Percentiles rank a stretch among this genome's conserved stretches.
Conservation (phyloP, 2,113 vertebrate genomes). For the Gavia stellata region DNA sequence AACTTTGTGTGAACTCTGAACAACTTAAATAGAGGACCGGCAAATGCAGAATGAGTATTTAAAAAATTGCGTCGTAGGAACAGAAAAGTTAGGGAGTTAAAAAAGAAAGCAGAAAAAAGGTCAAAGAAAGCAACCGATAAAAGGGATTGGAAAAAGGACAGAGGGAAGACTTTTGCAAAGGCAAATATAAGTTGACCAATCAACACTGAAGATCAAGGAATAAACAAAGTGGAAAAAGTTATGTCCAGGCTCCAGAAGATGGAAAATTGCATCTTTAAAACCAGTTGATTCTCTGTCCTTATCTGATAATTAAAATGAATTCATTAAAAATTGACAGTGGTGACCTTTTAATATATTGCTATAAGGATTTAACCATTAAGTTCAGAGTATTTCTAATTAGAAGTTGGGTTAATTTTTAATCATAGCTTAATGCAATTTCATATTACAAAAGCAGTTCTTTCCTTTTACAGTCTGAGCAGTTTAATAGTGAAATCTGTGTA, state of each 20-base stretch:
- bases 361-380: not conserved
- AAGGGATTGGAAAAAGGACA: not conserved
- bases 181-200: not conserved
- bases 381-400: not conserved
- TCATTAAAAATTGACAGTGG: conserved; percentile 2
- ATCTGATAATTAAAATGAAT: conserved; percentile 1
- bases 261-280: not conserved
- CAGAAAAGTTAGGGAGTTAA: not conserved
- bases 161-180: not conserved
- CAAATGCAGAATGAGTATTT: not conserved
- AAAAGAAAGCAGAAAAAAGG: not conserved
- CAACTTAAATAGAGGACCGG: not conserved
- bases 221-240: not conserved
- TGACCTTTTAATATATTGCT: not conserved
- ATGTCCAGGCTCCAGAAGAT: not conserved
- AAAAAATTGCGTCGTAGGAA: not conserved
- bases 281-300: not conserved
- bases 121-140: not conserved
- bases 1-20: not conserved
- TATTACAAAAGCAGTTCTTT: not conserved
- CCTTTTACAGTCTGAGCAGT: not conserved
- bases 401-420: conserved; percentile 23
- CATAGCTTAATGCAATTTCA: not conserved
- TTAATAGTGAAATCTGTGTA: not conserved
- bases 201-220: not conserved